These are phyloP conservation scores for Ornithoptera priamus DNA, from an alignment of 2,888 invertebrate genomes.

Conservation along the genomic window DNA sequence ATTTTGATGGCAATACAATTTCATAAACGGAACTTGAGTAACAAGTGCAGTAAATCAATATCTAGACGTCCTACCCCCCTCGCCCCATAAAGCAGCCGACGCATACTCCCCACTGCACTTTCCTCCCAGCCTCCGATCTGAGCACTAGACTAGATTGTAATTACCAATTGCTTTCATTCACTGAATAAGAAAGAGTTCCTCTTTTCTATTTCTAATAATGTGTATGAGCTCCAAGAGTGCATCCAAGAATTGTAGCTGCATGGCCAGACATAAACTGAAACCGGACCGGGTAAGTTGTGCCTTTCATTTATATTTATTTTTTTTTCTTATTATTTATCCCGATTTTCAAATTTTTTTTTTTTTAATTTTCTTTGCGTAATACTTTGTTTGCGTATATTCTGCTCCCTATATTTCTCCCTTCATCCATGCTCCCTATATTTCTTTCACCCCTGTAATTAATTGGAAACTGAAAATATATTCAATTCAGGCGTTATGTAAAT, in stretches of 20 bases:
- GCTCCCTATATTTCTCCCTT: too few species aligned
- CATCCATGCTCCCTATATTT: too few species aligned
- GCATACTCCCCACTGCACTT: conserved; percentile 2
- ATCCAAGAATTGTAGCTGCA: neutral
- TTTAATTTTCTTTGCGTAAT: too few species aligned
- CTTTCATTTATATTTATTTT: neutral
- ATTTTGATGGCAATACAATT: neutral
- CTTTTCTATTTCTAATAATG: neutral
- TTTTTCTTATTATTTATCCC: neutral
- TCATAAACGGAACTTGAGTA: neutral
- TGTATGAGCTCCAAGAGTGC: neutral
- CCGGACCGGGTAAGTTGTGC: neutral
- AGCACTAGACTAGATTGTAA: conserved; percentile 1
- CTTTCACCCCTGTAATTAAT: too few species aligned
- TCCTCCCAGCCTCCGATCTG: neutral
- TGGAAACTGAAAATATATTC: too few species aligned
- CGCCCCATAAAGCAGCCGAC: neutral
- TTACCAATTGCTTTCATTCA: neutral
- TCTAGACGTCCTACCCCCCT: neutral
- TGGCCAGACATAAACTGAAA: neutral
- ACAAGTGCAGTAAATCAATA: conserved; percentile 4
- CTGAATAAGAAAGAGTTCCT: neutral
- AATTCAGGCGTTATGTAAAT: too few species aligned
- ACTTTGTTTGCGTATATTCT: too few species aligned
- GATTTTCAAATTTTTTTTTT: too few species aligned